Base-by-base conservation (phyloP, 2,113 vertebrate genomes). In the Salvelinus namaycush region DNA sequence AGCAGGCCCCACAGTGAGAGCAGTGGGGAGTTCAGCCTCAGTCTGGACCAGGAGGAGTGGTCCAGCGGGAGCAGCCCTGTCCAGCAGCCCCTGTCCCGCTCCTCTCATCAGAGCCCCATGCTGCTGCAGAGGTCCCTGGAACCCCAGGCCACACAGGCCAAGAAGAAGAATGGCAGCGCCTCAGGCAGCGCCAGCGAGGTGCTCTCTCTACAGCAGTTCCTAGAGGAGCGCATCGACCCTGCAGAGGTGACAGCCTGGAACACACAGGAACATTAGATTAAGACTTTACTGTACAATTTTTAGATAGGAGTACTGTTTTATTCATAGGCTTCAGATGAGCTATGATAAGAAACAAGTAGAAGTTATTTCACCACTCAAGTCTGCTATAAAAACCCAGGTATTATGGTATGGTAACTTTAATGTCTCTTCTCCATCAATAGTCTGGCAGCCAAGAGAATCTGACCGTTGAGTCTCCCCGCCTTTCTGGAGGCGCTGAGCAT, bases 1-100 rank as follows among this genome's bases (percentile, higher is more conserved):
- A 97, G 95, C 92, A 90, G 97, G 69, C 96, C 97, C 0, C 98
- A 97, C 51, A 99, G 97, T 26, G 97, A 98, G 92, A 98, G 97
- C 94, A 98, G 97, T 9, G 97, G 97, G 0, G 98, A 99, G 83
- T 97, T 97, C 85, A 97, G 95, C 77, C 92, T 96, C 29, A 93
- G 95, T 16, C 90, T 96, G 39, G 96, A 98, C 74, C 93, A 95
- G 16, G 97, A 98, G 77, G 92, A 94, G n/a, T 98, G 96, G 95
- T 98, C 96, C 74, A 96, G 95, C 74, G 96, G 95, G 84, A 97
- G 96, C 93, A 99, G 96, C 81, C 97, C 97, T 0, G 87, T 96
- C 68, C 97, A 97, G 88, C 96, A 96, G 84, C 86, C 90, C 70
- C 74, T 64, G 51, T 74, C 95, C 85, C 95, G 94, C 24, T 92